Evolutionary conservation across 2,888 invertebrate genomes (phyloP), one percentile per base, ranked within the genome.

Genomic region (Sesamia inferens): DNA sequence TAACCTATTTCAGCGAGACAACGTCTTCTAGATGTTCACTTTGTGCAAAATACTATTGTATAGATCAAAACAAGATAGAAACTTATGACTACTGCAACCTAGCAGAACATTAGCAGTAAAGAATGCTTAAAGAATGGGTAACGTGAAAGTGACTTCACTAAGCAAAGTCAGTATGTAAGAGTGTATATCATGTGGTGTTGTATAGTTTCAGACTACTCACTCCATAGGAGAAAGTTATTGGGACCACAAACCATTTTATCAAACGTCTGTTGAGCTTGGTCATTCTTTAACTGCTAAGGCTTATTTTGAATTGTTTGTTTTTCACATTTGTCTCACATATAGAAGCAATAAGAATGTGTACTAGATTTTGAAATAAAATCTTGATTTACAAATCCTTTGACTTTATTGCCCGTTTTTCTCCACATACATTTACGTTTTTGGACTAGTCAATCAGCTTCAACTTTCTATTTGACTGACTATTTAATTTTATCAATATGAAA

Each of bases 1-100:
- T 94, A 93, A 93, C 92, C 89, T 92, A 92, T 92, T 92, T 91
- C 89, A 88, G 85, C 78, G 88, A 88, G 85, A 86, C 87, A 85
- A 72, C 75, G 71, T 83, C 66, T 62, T 79, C 74, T 73, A 71
- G 68, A 82, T 54, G 75, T 61, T 81, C 73, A 81, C 82, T 79
- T 76, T 74, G 81, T 67, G 77, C 66, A 80, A 81, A 81, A 74
- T 80, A 74, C 76, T 74, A 83, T 83, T 82, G 76, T 76, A 79
- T 83, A 79, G 68, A 83, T 69, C 69, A 78, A 68, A 81, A 78
- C 75, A 66, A 83, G 80, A 79, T 70, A 70, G 67, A 62, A 71
- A 82, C 78, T 67, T 76, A 79, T 79, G 67, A 79, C 57, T 68
- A 58, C 64, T 75, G 71, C 74, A 44, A 54, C 57, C 47, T 39